Conservation (phyloP, 1,140 invertebrate species). For the Araneus ventricosus region DNA sequence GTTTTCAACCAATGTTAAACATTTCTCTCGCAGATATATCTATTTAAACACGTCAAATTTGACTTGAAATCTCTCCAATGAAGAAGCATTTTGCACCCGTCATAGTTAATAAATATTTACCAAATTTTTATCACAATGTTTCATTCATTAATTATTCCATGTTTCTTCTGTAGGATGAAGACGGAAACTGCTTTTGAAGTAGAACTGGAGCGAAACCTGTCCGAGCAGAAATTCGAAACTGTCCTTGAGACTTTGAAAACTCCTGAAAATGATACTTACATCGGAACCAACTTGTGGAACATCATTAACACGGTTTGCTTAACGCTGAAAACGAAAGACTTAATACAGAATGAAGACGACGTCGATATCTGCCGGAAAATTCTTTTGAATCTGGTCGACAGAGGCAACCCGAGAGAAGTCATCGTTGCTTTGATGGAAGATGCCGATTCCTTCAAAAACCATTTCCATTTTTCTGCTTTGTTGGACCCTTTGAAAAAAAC, state of each 20-base stretch:
- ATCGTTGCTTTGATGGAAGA: conserved; percentile 67
- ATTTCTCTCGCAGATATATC: no score
- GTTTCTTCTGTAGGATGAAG: background rate
- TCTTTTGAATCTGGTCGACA: conserved; percentile 20
- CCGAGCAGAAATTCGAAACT: conserved; percentile 24
- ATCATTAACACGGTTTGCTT: conserved; percentile 52
- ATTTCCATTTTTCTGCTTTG: conserved; percentile 48
- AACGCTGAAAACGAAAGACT: conserved; percentile 49
- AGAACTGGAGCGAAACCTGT: background rate
- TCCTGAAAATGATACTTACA: conserved; percentile 4
- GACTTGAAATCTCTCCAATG: no score
- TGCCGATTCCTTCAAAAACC: conserved; percentile 63
- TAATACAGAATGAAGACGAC: conserved; percentile 29
- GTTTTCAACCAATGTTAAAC: no score
- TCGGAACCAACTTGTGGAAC: conserved; percentile 56
- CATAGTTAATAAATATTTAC: no score
- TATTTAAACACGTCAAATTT: no score
- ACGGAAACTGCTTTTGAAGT: conserved; percentile 13
- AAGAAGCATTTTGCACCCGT: no score
- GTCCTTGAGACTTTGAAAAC: conserved; percentile 32
- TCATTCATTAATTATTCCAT: background rate
- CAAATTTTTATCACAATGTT: background rate
- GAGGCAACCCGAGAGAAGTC: conserved; percentile 61
- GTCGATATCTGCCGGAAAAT: conserved; percentile 49
- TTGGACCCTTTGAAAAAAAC: conserved; percentile 42